These are phyloP conservation scores for Chrosomus eos DNA, from an alignment of 2,797 vertebrate genomes.

Conservation along the genomic window DNA sequence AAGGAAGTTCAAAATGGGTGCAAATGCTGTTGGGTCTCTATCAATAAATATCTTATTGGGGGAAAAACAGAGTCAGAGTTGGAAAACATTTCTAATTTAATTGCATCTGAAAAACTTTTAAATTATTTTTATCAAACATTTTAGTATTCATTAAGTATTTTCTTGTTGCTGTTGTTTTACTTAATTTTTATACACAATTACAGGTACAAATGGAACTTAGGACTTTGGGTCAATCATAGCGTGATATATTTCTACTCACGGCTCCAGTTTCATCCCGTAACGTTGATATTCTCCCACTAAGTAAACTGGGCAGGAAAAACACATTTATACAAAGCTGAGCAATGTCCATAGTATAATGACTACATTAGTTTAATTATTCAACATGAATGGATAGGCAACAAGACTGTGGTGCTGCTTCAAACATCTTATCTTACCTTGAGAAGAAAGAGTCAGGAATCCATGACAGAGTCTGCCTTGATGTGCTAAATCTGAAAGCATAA, in stretches of 20 bases:
- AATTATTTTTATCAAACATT: background rate
- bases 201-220: background rate
- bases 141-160: background rate
- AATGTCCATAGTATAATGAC: background rate
- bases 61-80: constrained; percentile 15
- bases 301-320: constrained; percentile 80
- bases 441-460: constrained; percentile 99
- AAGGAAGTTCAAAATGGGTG: constrained; percentile 98
- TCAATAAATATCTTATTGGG: constrained; percentile 96
- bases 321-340: background rate
- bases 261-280: constrained; percentile 99
- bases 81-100: background rate
- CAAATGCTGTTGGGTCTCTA: constrained; percentile 96
- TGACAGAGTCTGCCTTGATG: constrained; percentile 96
- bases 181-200: background rate
- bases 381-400: background rate
- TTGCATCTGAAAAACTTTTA: background rate
- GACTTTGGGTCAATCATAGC: background rate
- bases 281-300: constrained; percentile 98
- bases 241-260: constrained; percentile 81
- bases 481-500: constrained; percentile 88
- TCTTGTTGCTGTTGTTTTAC: background rate
- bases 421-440: constrained; percentile 86
- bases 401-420: background rate
- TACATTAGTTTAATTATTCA: background rate